A percentile compares a stretch with the other conserved stretches of the same genome.
These are phyloP conservation scores for Parelbella ahira DNA, from an alignment of 2,888 invertebrate species.

Conservation along the genomic window DNA sequence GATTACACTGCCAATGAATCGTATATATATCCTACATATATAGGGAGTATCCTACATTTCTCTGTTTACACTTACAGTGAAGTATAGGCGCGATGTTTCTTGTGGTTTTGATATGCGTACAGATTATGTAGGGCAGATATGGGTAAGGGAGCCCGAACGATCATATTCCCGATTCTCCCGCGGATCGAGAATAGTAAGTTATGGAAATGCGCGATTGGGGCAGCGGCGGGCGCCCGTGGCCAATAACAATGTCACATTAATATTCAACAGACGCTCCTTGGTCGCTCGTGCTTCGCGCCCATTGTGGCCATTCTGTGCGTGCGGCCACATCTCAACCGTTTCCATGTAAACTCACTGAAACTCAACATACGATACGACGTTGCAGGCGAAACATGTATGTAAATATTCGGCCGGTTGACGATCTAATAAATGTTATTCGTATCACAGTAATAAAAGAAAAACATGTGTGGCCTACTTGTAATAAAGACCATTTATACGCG, in stretches of 20 bases:
- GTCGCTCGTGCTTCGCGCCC: slow-evolving; percentile 62
- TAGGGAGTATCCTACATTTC: too few species aligned
- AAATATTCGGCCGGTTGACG: too few species aligned
- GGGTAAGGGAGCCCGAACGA: slow-evolving; percentile 52
- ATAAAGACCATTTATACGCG: too few species aligned
- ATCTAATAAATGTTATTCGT: too few species aligned
- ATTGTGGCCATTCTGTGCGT: slow-evolving; percentile 64
- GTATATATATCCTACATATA: too few species aligned
- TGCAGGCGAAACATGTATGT: too few species aligned
- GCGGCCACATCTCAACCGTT: slow-evolving; percentile 47
- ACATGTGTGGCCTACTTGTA: too few species aligned
- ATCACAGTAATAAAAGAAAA: too few species aligned
- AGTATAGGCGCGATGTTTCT: too few species aligned
- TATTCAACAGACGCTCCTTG: slow-evolving; percentile 77
- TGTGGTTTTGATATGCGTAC: too few species aligned
- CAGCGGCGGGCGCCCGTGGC: slow-evolving; percentile 76
- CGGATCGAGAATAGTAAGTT: slow-evolving; percentile 79
- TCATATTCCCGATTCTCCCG: slow-evolving; percentile 75
- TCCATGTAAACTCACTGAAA: slow-evolving; percentile 41
- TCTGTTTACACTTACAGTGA: too few species aligned
- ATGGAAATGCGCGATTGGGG: slow-evolving; percentile 80
- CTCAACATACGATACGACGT: slow-evolving; percentile 19
- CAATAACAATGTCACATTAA: slow-evolving; percentile 80
- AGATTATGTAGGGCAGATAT: slow-evolving; percentile 62
- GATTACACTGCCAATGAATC: too few species aligned